A percentile compares a stretch with the other conserved stretches of the same genome.
These are phyloP conservation scores for Plestiodon gilberti DNA, from an alignment of 2,113 vertebrate genomes.

Conservation along the genomic window DNA sequence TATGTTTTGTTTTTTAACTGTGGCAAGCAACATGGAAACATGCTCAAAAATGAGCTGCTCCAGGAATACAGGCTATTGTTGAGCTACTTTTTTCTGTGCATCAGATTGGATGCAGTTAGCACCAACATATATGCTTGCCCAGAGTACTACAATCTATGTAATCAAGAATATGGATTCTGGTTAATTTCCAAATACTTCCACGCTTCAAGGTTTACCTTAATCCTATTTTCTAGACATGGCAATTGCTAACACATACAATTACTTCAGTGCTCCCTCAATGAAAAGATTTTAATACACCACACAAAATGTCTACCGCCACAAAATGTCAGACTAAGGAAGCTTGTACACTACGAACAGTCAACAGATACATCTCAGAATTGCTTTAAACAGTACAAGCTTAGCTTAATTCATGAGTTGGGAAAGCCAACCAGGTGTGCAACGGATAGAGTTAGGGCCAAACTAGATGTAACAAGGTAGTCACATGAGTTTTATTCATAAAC, in stretches of 20 bases:
- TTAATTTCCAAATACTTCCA: not conserved
- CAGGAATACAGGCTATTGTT: not conserved
- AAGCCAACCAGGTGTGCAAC: no score
- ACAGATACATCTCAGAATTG: rapidly evolving
- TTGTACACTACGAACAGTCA: not conserved
- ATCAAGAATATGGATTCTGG: not conserved
- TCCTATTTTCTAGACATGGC: not conserved
- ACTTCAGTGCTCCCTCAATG: not conserved
- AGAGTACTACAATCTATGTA: not conserved
- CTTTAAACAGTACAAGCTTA: not conserved
- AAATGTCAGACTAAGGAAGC: not conserved
- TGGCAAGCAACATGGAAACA: not conserved
- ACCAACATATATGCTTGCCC: not conserved
- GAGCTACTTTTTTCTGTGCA: not conserved
- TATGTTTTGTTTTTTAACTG: no score
- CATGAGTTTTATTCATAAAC: not conserved
- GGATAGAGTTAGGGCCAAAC: not conserved
- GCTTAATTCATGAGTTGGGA: not conserved
- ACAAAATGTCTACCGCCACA: not conserved
- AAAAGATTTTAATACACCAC: not conserved
- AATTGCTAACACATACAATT: rapidly evolving
- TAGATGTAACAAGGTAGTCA: not conserved
- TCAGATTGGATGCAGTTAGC: not conserved
- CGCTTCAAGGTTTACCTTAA: not conserved
- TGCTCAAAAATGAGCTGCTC: not conserved